Conservation (phyloP, 1,140 invertebrate genomes). For the Lordiphosa mommai region DNA sequence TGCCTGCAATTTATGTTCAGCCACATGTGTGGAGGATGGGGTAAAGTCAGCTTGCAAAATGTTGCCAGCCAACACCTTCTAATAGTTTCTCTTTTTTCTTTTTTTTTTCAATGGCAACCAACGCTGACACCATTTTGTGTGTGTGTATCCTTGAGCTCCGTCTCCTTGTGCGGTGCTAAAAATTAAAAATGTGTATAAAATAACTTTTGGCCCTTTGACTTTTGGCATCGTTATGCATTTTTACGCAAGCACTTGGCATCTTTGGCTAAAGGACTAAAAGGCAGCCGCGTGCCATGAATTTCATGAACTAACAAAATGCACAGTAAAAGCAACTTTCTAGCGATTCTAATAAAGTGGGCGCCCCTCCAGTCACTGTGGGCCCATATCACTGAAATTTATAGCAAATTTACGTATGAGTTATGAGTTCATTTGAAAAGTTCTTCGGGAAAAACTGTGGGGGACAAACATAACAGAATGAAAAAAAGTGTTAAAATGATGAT, state of each 20-base stretch:
- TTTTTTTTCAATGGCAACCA: conserved; percentile 45
- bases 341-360: conserved; percentile 45
- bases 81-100: conserved; percentile 33
- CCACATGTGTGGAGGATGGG: conserved; percentile 3
- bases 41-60: conserved; percentile 54
- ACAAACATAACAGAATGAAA: no score
- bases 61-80: conserved; percentile 63
- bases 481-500: no score
- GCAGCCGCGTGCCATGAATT: conserved; percentile 38
- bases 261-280: conserved; percentile 38
- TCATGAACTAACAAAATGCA: conserved; percentile 17
- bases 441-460: no score
- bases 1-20: conserved; percentile 58
- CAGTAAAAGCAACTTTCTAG: neutral
- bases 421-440: no score
- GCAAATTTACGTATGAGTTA: conserved; percentile 39
- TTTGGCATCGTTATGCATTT: conserved; percentile 65
- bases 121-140: conserved; percentile 61
- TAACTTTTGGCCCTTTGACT: conserved; percentile 65
- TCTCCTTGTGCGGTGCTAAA: conserved; percentile 20
- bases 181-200: conserved; percentile 65
- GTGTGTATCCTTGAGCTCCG: conserved; percentile 15
- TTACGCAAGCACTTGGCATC: conserved; percentile 51
- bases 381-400: conserved; percentile 35
- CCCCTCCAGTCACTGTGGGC: conserved; percentile 29